Percentiles rank a stretch among this genome's conserved stretches.
These are phyloP conservation scores for Ptychadena robeensis DNA, from an alignment of 2,797 vertebrate species.

Conservation along the genomic window DNA sequence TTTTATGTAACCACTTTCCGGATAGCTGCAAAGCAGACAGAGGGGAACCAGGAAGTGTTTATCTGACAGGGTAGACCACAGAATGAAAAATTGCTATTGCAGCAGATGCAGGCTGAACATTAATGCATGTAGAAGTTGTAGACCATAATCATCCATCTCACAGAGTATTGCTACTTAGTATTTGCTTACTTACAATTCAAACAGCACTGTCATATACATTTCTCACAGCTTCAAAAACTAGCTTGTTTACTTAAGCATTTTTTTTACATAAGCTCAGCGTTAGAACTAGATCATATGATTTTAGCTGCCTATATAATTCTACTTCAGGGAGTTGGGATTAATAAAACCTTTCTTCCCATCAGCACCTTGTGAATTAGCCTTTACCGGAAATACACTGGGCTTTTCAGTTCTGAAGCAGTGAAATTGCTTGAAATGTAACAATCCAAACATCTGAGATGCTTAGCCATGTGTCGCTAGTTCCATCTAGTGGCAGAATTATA, in stretches of 20 bases:
- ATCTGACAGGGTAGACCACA: background rate
- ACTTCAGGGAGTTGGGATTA: slow-evolving; percentile 44
- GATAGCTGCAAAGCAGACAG: slow-evolving; percentile 20
- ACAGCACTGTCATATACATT: slow-evolving; percentile 37
- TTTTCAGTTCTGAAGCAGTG: slow-evolving; percentile 49
- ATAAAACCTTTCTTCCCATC: slow-evolving; percentile 51
- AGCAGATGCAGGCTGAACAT: slow-evolving; percentile 17
- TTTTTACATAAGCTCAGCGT: slow-evolving; percentile 56
- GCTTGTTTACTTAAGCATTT: slow-evolving; percentile 49
- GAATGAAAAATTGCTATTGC: slow-evolving; percentile 22
- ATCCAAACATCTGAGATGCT: background rate
- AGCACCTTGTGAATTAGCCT: slow-evolving; percentile 10
- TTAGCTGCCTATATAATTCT: slow-evolving; percentile 33
- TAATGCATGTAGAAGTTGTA: slow-evolving; percentile 29
- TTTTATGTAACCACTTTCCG: background rate
- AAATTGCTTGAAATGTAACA: background rate
- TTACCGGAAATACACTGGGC: slow-evolving; percentile 45
- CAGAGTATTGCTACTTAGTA: slow-evolving; percentile 28
- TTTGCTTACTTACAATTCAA: slow-evolving; percentile 43
- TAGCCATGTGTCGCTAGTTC: background rate
- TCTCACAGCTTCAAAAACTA: slow-evolving; percentile 32
- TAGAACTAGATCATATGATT: slow-evolving; percentile 61
- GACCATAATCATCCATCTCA: slow-evolving; percentile 27
- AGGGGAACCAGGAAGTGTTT: slow-evolving; percentile 29
- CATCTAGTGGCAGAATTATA: slow-evolving; percentile 26